A percentile compares a stretch with the other conserved stretches of the same genome.
Evolutionary conservation across 2,797 vertebrate genomes (phyloP).

Genomic region (Semaprochilodus insignis): DNA sequence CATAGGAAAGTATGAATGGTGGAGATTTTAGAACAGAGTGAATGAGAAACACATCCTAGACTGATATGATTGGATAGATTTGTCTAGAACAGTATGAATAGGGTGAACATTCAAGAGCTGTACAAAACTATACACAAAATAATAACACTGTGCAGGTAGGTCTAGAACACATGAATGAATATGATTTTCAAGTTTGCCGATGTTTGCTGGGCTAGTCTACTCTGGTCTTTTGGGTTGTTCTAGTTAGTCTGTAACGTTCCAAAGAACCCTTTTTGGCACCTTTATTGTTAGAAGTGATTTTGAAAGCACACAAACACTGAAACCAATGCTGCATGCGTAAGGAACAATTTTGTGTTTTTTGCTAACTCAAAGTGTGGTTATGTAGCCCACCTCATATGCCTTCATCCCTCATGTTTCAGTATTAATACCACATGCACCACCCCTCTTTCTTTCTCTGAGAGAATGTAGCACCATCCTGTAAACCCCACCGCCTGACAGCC

Average conservation of each 20-base stretch:
- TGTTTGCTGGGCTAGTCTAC: neutral
- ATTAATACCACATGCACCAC: slow-evolving; percentile 59
- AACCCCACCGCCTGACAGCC: slow-evolving; percentile 51
- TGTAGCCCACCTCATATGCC: slow-evolving; percentile 40
- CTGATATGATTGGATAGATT: neutral
- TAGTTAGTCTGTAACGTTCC: neutral
- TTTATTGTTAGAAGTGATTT: neutral
- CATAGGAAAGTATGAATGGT: neutral
- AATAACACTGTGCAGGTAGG: too few species aligned
- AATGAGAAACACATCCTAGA: neutral
- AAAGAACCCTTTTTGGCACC: neutral
- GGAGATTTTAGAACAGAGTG: neutral
- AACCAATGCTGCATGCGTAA: slow-evolving; percentile 33
- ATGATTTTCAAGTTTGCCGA: neutral
- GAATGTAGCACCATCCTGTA: slow-evolving; percentile 47
- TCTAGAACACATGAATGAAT: too few species aligned
- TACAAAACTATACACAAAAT: neutral
- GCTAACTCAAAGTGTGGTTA: slow-evolving; percentile 43
- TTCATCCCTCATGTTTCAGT: slow-evolving; percentile 47
- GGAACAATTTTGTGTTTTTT: slow-evolving; percentile 36
- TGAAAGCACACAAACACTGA: slow-evolving; percentile 25
- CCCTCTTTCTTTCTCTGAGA: slow-evolving; percentile 29
- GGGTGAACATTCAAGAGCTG: neutral
- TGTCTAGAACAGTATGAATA: neutral
- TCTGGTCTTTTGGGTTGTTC: neutral